A percentile compares a stretch with the other conserved stretches of the same genome.
Evolutionary conservation across 2,888 invertebrate genomes (phyloP).

Genomic region (Drosophila monieri): DNA sequence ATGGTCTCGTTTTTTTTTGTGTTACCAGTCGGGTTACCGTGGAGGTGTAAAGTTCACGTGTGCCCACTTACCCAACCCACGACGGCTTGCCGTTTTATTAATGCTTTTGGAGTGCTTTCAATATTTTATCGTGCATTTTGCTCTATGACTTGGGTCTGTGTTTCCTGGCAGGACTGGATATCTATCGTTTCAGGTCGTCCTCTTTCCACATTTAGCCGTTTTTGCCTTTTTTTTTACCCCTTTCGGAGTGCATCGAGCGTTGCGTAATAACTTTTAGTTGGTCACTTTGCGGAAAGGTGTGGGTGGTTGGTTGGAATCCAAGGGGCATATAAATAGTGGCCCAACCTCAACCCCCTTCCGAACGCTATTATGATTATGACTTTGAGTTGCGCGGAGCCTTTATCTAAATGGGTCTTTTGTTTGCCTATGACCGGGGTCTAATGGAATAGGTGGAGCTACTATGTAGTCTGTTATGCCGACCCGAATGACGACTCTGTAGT

Average conservation of each 20-base stretch:
- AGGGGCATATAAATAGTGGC: slow-evolving; percentile 37
- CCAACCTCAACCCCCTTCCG: slow-evolving; percentile 23
- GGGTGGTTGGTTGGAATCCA: background rate
- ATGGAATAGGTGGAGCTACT: slow-evolving; percentile 66
- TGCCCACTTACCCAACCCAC: slow-evolving; percentile 71
- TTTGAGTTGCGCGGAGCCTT: slow-evolving; percentile 57
- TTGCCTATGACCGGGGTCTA: slow-evolving; percentile 54
- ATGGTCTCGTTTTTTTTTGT: slow-evolving; percentile 7
- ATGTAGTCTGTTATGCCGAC: slow-evolving; percentile 58
- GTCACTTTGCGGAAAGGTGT: slow-evolving; percentile 41
- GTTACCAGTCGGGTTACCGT: slow-evolving; percentile 60
- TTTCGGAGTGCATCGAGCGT: slow-evolving; percentile 58
- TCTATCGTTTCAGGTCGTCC: slow-evolving; percentile 58
- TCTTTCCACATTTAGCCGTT: slow-evolving; percentile 17
- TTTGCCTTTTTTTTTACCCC: slow-evolving; percentile 20
- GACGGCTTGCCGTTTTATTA: slow-evolving; percentile 62
- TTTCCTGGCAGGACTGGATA: slow-evolving; percentile 46
- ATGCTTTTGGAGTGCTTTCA: slow-evolving; percentile 79
- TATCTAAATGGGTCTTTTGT: slow-evolving; percentile 78
- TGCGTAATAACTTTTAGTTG: slow-evolving; percentile 75
- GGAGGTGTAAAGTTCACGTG: slow-evolving; percentile 83
- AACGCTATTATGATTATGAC: slow-evolving; percentile 67
- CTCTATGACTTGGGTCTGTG: slow-evolving; percentile 45
- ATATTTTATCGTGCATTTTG: slow-evolving; percentile 72
- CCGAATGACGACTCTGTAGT: slow-evolving; percentile 4